Evolutionary conservation across 2,797 vertebrate species (phyloP), one percentile per base, ranked within the genome.

Genomic region (Lerista edwardsae): DNA sequence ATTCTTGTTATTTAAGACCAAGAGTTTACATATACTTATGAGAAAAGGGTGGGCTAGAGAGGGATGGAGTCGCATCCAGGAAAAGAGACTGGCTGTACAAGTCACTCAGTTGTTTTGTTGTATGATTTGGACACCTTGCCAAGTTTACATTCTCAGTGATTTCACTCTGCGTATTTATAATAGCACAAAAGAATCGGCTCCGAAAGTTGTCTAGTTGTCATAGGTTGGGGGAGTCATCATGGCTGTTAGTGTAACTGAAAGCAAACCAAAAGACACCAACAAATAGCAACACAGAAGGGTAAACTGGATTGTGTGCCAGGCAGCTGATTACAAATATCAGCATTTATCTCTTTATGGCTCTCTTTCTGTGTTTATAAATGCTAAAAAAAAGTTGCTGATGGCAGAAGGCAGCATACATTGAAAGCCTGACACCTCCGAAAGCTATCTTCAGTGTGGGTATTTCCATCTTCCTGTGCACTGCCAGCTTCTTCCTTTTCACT

Each of bases 81-180:
- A 92, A 94, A 96, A 95, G 86, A 84, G 64, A 89, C 85, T 84
- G 93, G 83, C 87, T 94, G 93, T 90, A 93, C 88, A 90, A 94
- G 95, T 91, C 91, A 91, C 93, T 96, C 91, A 91, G 90, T 94
- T 95, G 93, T 95, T 94, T 92, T 93, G 89, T 69, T 95, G 94
- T 95, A 93, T 90, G 44, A 94, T 95, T 94, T 91, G 94, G 88
- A 88, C 94, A 77, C 86, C 88, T 75, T 2, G 90, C 95, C 95
- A 96, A 96, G 94, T 95, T 96, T 95, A 92, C 93, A 94, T 91
- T 92, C 83, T 82, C 90, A 85, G 87, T 44, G 27, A 61, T 93
- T 92, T 95, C 89, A 87, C 94, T 91, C 91, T 74, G 64, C 61
- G 29, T 93, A 92, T 95, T 93, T 94, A 88, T 89, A 90, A 90